Evolutionary conservation across 30 jellyfish, hydroid and myxozoan species (phyloP).

Genomic region (Turritopsis rubra): DNA sequence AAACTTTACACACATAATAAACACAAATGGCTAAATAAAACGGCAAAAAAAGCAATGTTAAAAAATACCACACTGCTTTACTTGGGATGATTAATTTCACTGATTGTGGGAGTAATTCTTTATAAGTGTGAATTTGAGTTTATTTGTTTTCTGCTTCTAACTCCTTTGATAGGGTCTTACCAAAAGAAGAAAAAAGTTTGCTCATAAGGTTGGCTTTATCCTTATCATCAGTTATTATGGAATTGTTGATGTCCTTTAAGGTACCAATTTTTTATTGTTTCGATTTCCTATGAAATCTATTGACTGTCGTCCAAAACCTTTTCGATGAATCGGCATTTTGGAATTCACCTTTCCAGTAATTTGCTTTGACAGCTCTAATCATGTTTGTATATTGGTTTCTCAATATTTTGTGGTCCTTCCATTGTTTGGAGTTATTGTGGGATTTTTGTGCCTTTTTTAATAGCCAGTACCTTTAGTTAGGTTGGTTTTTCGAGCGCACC

Average conservation of each 20-base stretch:
- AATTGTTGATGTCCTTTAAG: slow-evolving; percentile 14
- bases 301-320: slow-evolving; percentile 32
- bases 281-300: too few species aligned
- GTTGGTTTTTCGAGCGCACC: background rate
- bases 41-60: too few species aligned
- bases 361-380: slow-evolving; percentile 12
- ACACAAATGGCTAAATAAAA: too few species aligned
- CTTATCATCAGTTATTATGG: slow-evolving; percentile 26
- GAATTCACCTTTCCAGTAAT: slow-evolving; percentile 37
- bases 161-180: slow-evolving; percentile 19
- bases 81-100: slow-evolving; percentile 28
- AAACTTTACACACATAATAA: too few species aligned
- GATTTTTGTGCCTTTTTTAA: background rate
- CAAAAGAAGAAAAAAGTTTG: slow-evolving; percentile 27
- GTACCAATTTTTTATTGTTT: slow-evolving; percentile 32
- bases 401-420: too few species aligned
- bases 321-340: slow-evolving; percentile 10
- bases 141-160: slow-evolving; percentile 20
- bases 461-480: too few species aligned
- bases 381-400: too few species aligned
- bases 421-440: too few species aligned
- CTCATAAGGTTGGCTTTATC: too few species aligned
- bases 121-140: slow-evolving; percentile 21
- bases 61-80: slow-evolving; percentile 22
- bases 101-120: slow-evolving; percentile 33